A percentile compares a stretch with the other conserved stretches of the same genome.
These are phyloP conservation scores for Spondyliosoma cantharus DNA, from an alignment of 2,797 vertebrate genomes.

Conservation along the genomic window DNA sequence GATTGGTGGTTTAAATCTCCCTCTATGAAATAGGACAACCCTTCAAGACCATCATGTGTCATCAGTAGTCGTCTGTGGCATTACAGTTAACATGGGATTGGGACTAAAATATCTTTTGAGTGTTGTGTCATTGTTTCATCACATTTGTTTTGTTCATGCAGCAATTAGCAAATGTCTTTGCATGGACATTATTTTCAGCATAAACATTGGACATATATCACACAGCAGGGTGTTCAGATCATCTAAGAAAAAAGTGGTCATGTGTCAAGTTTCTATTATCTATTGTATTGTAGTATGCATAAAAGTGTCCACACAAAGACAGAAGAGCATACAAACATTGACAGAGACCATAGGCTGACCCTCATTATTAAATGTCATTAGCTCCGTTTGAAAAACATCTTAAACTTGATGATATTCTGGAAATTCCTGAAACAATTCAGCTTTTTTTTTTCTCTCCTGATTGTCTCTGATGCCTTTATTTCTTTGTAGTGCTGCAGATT, in stretches of 20 bases:
- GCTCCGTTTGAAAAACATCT: background rate
- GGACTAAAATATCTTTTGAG: background rate
- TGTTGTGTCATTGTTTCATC: conserved; percentile 18
- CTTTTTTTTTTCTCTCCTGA: background rate
- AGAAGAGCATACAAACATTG: background rate
- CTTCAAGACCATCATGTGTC: too few relatives aligned
- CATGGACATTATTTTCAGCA: background rate
- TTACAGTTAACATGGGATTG: too few relatives aligned
- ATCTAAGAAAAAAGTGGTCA: background rate
- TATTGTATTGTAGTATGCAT: background rate
- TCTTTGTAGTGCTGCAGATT: background rate
- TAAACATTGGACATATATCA: too few relatives aligned
- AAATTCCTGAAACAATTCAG: background rate
- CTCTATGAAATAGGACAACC: too few relatives aligned
- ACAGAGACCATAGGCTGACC: background rate
- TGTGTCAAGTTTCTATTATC: background rate
- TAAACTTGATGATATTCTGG: background rate
- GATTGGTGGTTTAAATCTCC: too few relatives aligned
- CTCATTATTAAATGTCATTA: background rate
- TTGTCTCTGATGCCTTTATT: background rate
- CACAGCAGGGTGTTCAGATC: background rate
- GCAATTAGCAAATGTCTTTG: background rate
- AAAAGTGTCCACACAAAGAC: background rate
- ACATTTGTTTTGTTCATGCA: background rate
- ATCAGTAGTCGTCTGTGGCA: too few relatives aligned